Base-by-base conservation (phyloP, 2,797 vertebrate genomes). In the Naso thynnoides region DNA sequence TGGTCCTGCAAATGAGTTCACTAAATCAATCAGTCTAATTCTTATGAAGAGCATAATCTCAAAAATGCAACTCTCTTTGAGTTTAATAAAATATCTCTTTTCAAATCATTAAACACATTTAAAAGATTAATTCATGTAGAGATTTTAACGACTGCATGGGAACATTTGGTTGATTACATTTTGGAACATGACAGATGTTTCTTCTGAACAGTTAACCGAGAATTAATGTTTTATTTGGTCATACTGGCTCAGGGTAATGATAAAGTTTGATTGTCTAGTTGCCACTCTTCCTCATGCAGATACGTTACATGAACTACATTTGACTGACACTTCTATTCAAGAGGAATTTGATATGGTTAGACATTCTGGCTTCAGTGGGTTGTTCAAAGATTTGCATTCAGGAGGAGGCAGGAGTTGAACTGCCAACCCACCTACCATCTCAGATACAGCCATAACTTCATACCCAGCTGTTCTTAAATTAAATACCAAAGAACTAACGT, bases 401-500 rank as follows among this genome's bases (percentile, higher is more conserved):
- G 11, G 33, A 18, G 13, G 39, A 53, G n/a, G 11, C 0, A 6
- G n/a, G 4, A 27, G 47, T 31, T 13, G 14, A 68, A 59, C 18
- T 49, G 8, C 45, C 16, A 31, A 7, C n/a, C 24, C 45, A 13
- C 29, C 39, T 64, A 58, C 52, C 33, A n/a, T 18, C 42, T n/a
- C 38, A 57, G 18, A 14, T 36, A 55, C 42, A n/a, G 24, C 56
- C 53, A 13, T 14, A 33, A 36, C 27, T 6, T 39, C 23, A 21
- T 57, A 23, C 24, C 57, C 1, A 7, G 24, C 21, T 49, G 6
- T 41, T 67, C 36, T 44, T 65, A 29, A 61, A 58, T 54, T 31
- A 23, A 71, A 57, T 63, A 3, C 26, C 10, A 54, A 59, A 53
- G 41, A 59, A 33, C 18, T 3, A 1, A n/a, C 36, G 14, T 21